Percentiles rank a stretch among this genome's conserved stretches.
Conservation (phyloP, 2,888 invertebrate species). For the Sicus ferrugineus region DNA sequence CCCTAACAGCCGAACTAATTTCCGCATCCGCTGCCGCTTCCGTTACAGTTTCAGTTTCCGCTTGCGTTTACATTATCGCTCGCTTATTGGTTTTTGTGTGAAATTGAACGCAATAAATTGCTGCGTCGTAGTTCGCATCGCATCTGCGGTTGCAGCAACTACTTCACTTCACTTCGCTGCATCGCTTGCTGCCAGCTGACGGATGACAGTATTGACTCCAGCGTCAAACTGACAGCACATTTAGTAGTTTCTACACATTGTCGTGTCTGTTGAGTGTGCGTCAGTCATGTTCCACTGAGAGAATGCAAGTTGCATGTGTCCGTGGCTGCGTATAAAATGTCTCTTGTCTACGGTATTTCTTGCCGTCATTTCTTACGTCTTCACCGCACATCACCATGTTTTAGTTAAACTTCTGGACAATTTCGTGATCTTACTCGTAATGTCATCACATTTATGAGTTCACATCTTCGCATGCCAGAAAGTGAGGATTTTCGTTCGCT, state of each 20-base stretch:
- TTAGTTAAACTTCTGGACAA: not conserved
- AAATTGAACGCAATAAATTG: conserved; percentile 16
- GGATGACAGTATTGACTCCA: not conserved
- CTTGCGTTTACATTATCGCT: conserved; percentile 17
- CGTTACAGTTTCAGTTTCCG: conserved; percentile 15
- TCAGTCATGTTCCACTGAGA: too few species aligned
- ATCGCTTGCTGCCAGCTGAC: not conserved
- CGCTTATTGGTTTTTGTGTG: conserved; percentile 23
- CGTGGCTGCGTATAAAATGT: not conserved
- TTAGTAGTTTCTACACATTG: not conserved
- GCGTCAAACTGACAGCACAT: not conserved
- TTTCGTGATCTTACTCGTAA: too few species aligned
- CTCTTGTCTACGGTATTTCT: not conserved
- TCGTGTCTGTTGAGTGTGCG: too few species aligned
- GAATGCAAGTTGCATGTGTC: too few species aligned
- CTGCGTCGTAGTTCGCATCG: not conserved
- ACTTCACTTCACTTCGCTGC: not conserved
- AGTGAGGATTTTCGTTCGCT: too few species aligned
- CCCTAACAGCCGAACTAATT: conserved; percentile 6
- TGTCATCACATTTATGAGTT: too few species aligned
- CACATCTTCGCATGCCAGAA: too few species aligned
- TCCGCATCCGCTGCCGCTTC: conserved; percentile 21
- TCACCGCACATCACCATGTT: too few species aligned
- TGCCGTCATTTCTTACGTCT: not conserved
- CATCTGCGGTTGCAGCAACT: not conserved